Percentiles rank a stretch among this genome's conserved stretches.
Evolutionary conservation across 2,888 invertebrate species (phyloP).

Genomic region (Andrena fulva): DNA sequence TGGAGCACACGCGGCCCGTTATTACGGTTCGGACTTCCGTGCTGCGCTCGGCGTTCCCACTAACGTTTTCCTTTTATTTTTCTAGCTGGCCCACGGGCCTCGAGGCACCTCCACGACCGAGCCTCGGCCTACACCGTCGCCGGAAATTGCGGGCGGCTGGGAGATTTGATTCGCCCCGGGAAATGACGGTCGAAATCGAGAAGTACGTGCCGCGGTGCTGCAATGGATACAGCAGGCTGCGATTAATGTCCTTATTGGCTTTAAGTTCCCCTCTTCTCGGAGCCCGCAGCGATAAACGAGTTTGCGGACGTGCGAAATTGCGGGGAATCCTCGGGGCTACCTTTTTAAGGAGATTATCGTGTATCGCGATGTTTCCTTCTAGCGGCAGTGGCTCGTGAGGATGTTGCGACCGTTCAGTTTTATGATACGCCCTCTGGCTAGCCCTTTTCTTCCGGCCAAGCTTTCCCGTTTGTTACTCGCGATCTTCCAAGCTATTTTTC

Average conservation of each 20-base stretch:
- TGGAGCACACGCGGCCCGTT: slow-evolving; percentile 56
- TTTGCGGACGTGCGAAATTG: neutral
- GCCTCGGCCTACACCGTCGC: neutral
- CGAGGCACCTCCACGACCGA: slow-evolving; percentile 13
- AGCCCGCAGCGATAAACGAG: neutral
- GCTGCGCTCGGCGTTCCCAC: slow-evolving; percentile 54
- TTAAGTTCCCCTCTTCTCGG: neutral
- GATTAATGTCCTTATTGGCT: slow-evolving; percentile 21
- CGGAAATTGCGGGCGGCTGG: slow-evolving; percentile 32
- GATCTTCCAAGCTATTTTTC: neutral
- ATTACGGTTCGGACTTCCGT: slow-evolving; percentile 53
- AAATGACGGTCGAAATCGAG: slow-evolving; percentile 12
- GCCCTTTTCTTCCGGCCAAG: neutral
- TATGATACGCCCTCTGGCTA: neutral
- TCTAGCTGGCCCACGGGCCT: slow-evolving; percentile 31
- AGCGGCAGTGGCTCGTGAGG: neutral
- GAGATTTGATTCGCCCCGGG: slow-evolving; percentile 13
- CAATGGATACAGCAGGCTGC: neutral
- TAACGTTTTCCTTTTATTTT: slow-evolving; percentile 36
- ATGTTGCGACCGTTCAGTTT: neutral
- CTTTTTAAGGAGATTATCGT: neutral
- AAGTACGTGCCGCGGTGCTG: neutral
- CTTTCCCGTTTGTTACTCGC: neutral
- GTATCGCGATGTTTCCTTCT: neutral
- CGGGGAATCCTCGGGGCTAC: neutral